phyloP scores from a whole-genome alignment of 2,113 vertebrate genomes.

The Octodon degus region DNA sequence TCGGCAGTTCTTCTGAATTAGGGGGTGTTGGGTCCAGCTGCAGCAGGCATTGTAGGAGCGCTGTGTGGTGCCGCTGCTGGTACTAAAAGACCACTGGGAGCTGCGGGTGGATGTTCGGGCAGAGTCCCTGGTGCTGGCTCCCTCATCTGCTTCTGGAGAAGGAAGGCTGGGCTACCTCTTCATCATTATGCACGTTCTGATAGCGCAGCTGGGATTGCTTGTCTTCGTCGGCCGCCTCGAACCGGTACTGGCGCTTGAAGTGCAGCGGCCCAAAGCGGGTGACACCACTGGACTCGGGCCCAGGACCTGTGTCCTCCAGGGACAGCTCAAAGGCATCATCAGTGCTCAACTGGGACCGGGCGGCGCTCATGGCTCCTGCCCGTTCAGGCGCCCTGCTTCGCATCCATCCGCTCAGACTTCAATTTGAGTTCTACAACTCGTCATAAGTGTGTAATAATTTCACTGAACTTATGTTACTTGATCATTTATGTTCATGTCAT shows the following conservation, averaged over 20 bases:
- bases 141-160: conserved; percentile 75
- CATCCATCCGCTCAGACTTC: conserved; percentile 46
- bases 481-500: background rate
- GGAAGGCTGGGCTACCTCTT: conserved; percentile 83
- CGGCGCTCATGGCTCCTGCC: conserved; percentile 70
- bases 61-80: conserved; percentile 90
- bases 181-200: conserved; percentile 92
- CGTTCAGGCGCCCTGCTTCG: background rate
- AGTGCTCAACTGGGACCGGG: conserved; percentile 82
- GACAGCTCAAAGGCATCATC: conserved; percentile 84
- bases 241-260: conserved; percentile 80
- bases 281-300: conserved; percentile 66
- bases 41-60: conserved; percentile 90
- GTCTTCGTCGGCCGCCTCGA: conserved; percentile 79
- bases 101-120: conserved; percentile 89
- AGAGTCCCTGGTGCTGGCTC: conserved; percentile 85
- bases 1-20: conserved; percentile 92
- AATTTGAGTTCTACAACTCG: background rate
- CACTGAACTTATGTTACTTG: background rate
- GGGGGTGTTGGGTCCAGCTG: conserved; percentile 92
- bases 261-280: conserved; percentile 83
- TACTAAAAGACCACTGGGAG: conserved; percentile 94
- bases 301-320: conserved; percentile 79
- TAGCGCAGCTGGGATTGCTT: conserved; percentile 83
- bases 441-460: background rate